These are phyloP conservation scores for Cyanoderma ruficeps DNA, from an alignment of 2,113 vertebrate species.

Conservation along the genomic window DNA sequence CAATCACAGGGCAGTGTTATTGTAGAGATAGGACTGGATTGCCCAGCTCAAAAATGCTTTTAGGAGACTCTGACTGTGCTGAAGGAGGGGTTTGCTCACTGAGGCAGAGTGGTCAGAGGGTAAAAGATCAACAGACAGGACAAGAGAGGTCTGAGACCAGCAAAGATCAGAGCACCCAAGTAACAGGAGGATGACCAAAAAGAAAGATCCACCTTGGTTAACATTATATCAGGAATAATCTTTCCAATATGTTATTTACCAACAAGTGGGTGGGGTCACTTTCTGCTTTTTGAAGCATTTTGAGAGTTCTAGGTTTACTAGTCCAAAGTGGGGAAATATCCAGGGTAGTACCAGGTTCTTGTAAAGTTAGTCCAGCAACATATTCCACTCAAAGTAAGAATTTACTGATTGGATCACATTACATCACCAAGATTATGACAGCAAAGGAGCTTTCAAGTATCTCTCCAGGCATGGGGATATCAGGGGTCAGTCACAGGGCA, in stretches of 20 bases:
- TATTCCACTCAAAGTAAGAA: neutral
- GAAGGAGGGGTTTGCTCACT: neutral
- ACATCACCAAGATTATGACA: neutral
- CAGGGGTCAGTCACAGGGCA: neutral
- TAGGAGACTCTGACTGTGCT: neutral
- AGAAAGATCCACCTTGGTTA: neutral
- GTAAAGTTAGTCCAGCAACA: neutral
- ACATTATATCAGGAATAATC: neutral
- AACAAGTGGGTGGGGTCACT: neutral
- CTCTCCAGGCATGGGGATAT: neutral
- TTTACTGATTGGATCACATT: neutral
- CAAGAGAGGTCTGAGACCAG: neutral
- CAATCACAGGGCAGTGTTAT: neutral
- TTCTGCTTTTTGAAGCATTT: neutral
- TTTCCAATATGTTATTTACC: neutral
- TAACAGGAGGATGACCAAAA: neutral
- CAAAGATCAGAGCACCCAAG: neutral
- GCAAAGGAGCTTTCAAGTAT: neutral
- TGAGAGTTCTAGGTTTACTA: neutral
- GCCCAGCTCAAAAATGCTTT: neutral
- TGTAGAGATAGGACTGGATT: neutral
- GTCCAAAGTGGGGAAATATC: neutral
- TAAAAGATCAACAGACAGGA: neutral
- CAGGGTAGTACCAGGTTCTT: neutral
- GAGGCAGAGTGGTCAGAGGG: neutral